Conservation (phyloP, 2,113 vertebrate species). For the Gallinago media region DNA sequence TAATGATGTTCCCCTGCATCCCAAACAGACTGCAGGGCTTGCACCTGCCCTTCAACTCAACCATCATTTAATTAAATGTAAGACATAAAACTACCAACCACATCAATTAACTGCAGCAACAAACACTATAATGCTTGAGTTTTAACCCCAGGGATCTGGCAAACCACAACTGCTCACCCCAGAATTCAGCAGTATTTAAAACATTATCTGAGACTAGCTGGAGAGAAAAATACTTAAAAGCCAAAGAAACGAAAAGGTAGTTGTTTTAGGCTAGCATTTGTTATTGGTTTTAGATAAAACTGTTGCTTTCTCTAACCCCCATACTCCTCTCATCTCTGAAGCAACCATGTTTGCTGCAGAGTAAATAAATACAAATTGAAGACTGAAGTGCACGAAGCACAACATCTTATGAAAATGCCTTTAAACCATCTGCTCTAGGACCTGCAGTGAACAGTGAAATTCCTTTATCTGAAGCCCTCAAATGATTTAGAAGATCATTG, state of each 20-base stretch:
- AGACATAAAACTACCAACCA: conserved; percentile 27
- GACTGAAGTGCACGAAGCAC: background rate
- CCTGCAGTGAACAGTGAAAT: background rate
- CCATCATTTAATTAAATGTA: conserved; percentile 22
- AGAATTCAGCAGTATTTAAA: conserved; percentile 31
- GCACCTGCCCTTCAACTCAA: conserved; percentile 7
- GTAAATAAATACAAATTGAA: background rate
- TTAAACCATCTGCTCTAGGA: background rate
- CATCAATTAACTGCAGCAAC: conserved; percentile 37
- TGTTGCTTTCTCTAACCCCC: background rate
- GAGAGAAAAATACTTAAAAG: background rate
- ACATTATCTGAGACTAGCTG: background rate
- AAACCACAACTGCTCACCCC: background rate
- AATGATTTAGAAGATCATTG: background rate
- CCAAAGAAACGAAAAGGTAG: background rate
- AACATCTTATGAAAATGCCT: background rate
- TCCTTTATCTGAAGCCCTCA: background rate
- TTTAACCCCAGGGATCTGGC: conserved; percentile 11
- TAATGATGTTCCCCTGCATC: background rate
- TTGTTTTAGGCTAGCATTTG: background rate
- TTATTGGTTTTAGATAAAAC: background rate
- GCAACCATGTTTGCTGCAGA: background rate
- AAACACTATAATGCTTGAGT: background rate
- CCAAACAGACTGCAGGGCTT: background rate
- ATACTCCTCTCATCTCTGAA: background rate